A percentile compares a stretch with the other conserved stretches of the same genome.
These are phyloP conservation scores for Fragum fragum DNA, from an alignment of 2,888 invertebrate genomes.

Conservation along the genomic window DNA sequence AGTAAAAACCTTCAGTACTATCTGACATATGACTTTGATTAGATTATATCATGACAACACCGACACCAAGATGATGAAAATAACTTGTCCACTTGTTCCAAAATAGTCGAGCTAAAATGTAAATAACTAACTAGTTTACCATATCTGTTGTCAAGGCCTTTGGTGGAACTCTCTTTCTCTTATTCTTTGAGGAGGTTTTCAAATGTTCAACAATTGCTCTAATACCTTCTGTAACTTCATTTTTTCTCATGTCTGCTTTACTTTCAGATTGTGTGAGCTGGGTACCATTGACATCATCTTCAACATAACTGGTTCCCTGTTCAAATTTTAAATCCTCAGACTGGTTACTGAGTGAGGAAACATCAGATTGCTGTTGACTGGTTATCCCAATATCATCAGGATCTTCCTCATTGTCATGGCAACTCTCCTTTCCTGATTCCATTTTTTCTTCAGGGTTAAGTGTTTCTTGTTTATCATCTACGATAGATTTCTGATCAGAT, in stretches of 20 bases:
- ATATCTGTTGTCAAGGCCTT: constrained; percentile 15
- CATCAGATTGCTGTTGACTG: constrained; percentile 11
- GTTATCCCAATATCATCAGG: not conserved
- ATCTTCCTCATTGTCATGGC: constrained; percentile 15
- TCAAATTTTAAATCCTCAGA: constrained; percentile 12
- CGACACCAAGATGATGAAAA: no score
- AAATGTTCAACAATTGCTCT: constrained; percentile 66
- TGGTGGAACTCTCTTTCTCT: constrained; percentile 36
- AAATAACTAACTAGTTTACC: not conserved
- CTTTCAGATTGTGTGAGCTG: constrained; percentile 13
- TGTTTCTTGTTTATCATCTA: constrained; percentile 5
- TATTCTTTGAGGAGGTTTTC: constrained; percentile 55
- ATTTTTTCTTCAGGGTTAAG: constrained; percentile 11
- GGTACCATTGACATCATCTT: not conserved
- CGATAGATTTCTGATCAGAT: not conserved
- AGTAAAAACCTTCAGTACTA: no score
- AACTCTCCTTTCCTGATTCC: constrained; percentile 4
- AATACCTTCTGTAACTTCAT: constrained; percentile 52
- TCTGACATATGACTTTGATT: no score
- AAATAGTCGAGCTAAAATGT: no score
- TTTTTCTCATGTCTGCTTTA: constrained; percentile 41
- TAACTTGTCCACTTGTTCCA: no score
- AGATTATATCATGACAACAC: no score
- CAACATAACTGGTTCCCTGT: not conserved
- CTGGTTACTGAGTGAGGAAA: constrained; percentile 9